These are phyloP conservation scores for Xestia ashworthii DNA, from an alignment of 2,888 invertebrate genomes.

Conservation along the genomic window DNA sequence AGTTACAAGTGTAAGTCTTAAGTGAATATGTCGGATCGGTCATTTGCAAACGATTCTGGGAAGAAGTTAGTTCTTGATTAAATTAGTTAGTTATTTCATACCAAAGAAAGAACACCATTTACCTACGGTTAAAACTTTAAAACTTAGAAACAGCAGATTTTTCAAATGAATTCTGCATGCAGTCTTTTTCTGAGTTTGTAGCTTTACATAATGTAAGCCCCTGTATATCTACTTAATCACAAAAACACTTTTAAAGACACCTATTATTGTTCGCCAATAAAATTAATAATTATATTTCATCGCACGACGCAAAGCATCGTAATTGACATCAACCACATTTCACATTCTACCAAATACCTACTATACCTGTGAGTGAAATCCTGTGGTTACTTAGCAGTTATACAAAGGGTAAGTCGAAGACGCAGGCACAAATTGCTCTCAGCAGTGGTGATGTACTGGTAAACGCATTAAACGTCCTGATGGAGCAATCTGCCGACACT, in stretches of 20 bases:
- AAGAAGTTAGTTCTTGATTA: neutral
- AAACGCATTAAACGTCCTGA: constrained; percentile 80
- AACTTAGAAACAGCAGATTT: too few species aligned
- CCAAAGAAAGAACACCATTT: neutral
- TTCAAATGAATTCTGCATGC: neutral
- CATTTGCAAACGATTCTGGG: constrained; percentile 3
- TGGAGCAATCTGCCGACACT: constrained; percentile 82
- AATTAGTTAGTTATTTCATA: neutral
- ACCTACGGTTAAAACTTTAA: too few species aligned
- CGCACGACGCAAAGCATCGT: neutral
- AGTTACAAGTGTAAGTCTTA: constrained; percentile 60
- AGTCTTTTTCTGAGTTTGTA: too few species aligned
- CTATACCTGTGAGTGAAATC: constrained; percentile 28
- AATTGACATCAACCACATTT: neutral
- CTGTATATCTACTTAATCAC: too few species aligned
- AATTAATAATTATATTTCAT: neutral
- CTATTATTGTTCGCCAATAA: too few species aligned
- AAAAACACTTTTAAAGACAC: too few species aligned
- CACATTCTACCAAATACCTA: neutral
- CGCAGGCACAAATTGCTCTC: constrained; percentile 81
- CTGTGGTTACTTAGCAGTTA: constrained; percentile 61
- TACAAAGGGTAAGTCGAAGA: constrained; percentile 72
- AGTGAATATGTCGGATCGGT: constrained; percentile 14
- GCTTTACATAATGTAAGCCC: too few species aligned
- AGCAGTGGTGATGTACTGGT: constrained; percentile 79